Base-by-base conservation (phyloP, 2,113 vertebrate genomes). In the Isichthys henryi region DNA sequence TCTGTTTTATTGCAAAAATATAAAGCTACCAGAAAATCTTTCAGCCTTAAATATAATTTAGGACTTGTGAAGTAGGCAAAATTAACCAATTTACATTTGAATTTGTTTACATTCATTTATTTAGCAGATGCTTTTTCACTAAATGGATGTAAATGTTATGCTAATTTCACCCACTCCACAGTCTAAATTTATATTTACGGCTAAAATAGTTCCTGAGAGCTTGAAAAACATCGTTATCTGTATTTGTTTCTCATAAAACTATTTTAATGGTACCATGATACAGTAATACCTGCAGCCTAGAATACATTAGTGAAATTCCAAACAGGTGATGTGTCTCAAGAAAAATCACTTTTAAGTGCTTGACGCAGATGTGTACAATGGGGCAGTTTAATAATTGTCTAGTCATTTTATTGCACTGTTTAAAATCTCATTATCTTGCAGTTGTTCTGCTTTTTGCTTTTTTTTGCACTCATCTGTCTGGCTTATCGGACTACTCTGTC, bases 351-450 rank as follows among this genome's bases (percentile, higher is more conserved):
- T 27, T 27, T 70, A 31, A 70, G 0, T 70, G 31, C 10, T 70
- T 70, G n/a, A 13, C n/a, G 1, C 10, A 2, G 62, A 13, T 70
- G n/a, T 70, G 62, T 53, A 53, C 23, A 23, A 53, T 17, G 48
- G n/a, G 5, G 11, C 9, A 53, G n/a, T 52, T 53, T 31, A 46
- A 11, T 48, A 31, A 70, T 31, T 70, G 62, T 70, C n/a, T 70
- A 10, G 43, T 77, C 86, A 49, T 87, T 89, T 89, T n/a, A 35
- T 50, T 23, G 21, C 5, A 49, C 74, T 21, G 35, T 90, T 91
- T 88, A 82, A 89, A 88, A 62, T 62, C 11, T 91, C 70, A 5
- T 88, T 45, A 45, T 88, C 23, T n/a, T 21, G 21, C 53, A 74
- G 11, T 17, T 8, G 17, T 10, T 39, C 85, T 31, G 49, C 43